Percentiles rank a stretch among this genome's conserved stretches.
These are phyloP conservation scores for Oxyruncus cristatus DNA, from an alignment of 2,113 vertebrate genomes.

Conservation along the genomic window DNA sequence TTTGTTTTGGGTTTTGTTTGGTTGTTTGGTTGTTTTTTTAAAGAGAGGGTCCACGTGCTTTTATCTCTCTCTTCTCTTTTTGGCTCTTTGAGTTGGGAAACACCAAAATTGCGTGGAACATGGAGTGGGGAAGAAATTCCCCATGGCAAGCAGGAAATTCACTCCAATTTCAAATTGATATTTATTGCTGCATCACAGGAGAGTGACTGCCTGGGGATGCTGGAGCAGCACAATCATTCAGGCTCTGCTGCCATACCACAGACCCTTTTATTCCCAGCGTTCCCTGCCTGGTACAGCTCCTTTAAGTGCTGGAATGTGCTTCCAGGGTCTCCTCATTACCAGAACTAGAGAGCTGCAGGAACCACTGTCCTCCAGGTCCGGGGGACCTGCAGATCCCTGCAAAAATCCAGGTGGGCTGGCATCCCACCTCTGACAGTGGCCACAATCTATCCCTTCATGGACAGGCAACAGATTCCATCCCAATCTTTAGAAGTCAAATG, in stretches of 20 bases:
- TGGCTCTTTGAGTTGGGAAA: background rate
- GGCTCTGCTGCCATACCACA: background rate
- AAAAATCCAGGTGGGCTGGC: background rate
- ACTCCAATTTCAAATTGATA: background rate
- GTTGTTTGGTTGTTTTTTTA: background rate
- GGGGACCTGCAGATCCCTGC: background rate
- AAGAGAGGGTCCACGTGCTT: rapidly evolving
- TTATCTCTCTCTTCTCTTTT: background rate
- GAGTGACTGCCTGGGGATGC: background rate
- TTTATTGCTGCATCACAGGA: background rate
- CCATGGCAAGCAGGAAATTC: background rate
- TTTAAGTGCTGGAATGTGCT: background rate
- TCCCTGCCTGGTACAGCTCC: background rate
- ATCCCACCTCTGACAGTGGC: background rate
- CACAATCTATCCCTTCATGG: rapidly evolving
- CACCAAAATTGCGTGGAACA: rapidly evolving
- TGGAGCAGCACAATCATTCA: background rate
- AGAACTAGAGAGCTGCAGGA: rapidly evolving
- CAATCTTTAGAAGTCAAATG: rapidly evolving
- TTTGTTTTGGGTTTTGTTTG: background rate
- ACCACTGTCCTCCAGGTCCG: background rate
- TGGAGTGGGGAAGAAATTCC: background rate
- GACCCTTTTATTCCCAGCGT: background rate
- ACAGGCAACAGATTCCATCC: background rate
- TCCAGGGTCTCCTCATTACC: background rate